phyloP scores from a whole-genome alignment of 1,140 invertebrate genomes.

The Drosophila triauraria region DNA sequence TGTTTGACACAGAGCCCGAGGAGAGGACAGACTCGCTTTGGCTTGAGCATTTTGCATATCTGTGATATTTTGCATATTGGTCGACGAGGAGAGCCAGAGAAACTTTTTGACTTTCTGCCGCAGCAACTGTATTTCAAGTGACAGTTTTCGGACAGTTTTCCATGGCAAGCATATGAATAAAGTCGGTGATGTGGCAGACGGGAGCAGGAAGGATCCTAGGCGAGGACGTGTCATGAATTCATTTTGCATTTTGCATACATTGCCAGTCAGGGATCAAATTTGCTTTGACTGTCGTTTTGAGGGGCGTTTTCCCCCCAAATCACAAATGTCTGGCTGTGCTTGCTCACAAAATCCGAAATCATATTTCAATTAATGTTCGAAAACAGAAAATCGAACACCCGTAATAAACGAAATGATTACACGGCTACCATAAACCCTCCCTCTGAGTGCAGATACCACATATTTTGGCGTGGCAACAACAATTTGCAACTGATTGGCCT shows the following conservation, averaged over 20 bases:
- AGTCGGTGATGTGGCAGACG: slow-evolving; percentile 1
- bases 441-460: slow-evolving; percentile 7
- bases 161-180: slow-evolving; percentile 68
- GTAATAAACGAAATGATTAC: slow-evolving; percentile 52
- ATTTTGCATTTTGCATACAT: slow-evolving; percentile 59
- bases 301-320: neutral
- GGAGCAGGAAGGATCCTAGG: neutral
- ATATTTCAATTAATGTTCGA: slow-evolving; percentile 74
- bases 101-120: slow-evolving; percentile 66
- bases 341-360: slow-evolving; percentile 53
- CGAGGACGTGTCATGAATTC: slow-evolving; percentile 69
- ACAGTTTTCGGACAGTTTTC: slow-evolving; percentile 69
- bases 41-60: slow-evolving; percentile 60
- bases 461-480: slow-evolving; percentile 15
- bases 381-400: slow-evolving; percentile 26
- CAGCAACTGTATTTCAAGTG: slow-evolving; percentile 40
- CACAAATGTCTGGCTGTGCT: slow-evolving; percentile 4
- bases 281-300: slow-evolving; percentile 24
- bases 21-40: slow-evolving; percentile 11
- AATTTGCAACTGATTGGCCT: slow-evolving; percentile 35
- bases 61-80: slow-evolving; percentile 53
- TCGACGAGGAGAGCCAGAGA: slow-evolving; percentile 38
- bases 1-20: slow-evolving; percentile 19
- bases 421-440: neutral
- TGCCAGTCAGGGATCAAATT: slow-evolving; percentile 60